Conservation (phyloP, 2,888 invertebrate species). For the Tortricodes alternella region DNA sequence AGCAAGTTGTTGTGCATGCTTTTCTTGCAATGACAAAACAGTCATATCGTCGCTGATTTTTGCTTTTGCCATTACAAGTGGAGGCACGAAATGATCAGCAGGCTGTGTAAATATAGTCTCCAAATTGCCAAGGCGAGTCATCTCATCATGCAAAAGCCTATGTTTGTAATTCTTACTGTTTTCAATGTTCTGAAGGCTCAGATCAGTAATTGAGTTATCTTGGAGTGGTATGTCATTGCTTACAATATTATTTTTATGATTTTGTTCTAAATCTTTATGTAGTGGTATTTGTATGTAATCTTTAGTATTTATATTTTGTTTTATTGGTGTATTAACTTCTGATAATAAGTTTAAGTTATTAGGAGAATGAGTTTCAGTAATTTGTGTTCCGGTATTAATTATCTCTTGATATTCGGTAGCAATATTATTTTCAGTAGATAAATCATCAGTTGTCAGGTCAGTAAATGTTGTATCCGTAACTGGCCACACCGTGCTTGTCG, state of each 20-base stretch:
- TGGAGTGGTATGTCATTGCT: constrained; percentile 65
- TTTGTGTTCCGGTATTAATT: constrained; percentile 36
- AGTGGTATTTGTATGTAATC: constrained; percentile 39
- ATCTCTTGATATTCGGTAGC: constrained; percentile 58
- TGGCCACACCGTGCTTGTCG: constrained; percentile 49
- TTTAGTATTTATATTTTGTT: constrained; percentile 22
- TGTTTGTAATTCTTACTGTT: constrained; percentile 69
- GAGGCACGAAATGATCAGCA: constrained; percentile 78
- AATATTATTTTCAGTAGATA: constrained; percentile 52
- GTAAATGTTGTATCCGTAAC: constrained; percentile 48
- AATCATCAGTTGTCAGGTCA: constrained; percentile 56
- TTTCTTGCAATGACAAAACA: constrained; percentile 73
- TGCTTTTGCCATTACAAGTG: constrained; percentile 78
- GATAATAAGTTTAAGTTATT: constrained; percentile 37
- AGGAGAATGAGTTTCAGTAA: constrained; percentile 38
- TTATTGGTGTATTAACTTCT: constrained; percentile 34
- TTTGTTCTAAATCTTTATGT: constrained; percentile 49
- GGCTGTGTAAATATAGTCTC: constrained; percentile 77
- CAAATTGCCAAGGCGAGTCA: constrained; percentile 68
- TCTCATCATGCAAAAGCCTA: constrained; percentile 71
- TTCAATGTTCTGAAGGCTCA: constrained; percentile 62
- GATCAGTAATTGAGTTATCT: constrained; percentile 53
- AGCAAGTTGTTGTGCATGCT: constrained; percentile 72
- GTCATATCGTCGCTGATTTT: constrained; percentile 78
- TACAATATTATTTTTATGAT: constrained; percentile 59